phyloP scores from a whole-genome alignment of 2,113 vertebrate genomes.

The Mugil cephalus region DNA sequence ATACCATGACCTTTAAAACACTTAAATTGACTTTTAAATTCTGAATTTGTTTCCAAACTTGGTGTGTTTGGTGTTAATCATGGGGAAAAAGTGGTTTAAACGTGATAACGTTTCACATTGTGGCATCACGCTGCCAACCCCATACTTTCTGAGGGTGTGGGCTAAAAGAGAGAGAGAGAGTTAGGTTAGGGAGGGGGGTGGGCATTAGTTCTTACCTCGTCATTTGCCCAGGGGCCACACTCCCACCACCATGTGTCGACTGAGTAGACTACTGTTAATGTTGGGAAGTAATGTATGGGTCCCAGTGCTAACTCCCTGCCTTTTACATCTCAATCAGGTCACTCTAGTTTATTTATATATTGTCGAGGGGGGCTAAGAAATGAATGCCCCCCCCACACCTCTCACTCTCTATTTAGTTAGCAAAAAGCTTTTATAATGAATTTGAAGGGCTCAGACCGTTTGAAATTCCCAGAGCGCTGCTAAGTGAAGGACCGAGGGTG shows the following conservation, averaged over 20 bases:
- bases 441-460: conserved; percentile 78
- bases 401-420: conserved; percentile 80
- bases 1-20: too few species aligned
- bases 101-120: conserved; percentile 62
- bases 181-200: conserved; percentile 46
- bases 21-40: too few species aligned
- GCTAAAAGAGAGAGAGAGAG: conserved; percentile 39
- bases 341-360: conserved; percentile 86
- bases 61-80: too few species aligned
- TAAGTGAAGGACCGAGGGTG: conserved; percentile 66
- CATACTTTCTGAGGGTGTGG: conserved; percentile 65
- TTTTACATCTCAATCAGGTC: conserved; percentile 86
- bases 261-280: conserved; percentile 81
- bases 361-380: conserved; percentile 74
- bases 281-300: conserved; percentile 79
- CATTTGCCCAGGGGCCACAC: conserved; percentile 60
- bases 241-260: conserved; percentile 73
- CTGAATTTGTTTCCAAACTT: too few species aligned
- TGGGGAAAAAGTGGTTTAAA: conserved; percentile 6
- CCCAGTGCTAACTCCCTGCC: conserved; percentile 81
- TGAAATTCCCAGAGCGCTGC: conserved; percentile 78
- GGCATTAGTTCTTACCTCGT: conserved; percentile 77
- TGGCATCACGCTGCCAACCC: conserved; percentile 50
- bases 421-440: conserved; percentile 85
- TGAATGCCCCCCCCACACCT: conserved; percentile 70